Evolutionary conservation across 35 echinoderm and acorn worm species (phyloP).

Genomic region (Heliocidaris tuberculata): DNA sequence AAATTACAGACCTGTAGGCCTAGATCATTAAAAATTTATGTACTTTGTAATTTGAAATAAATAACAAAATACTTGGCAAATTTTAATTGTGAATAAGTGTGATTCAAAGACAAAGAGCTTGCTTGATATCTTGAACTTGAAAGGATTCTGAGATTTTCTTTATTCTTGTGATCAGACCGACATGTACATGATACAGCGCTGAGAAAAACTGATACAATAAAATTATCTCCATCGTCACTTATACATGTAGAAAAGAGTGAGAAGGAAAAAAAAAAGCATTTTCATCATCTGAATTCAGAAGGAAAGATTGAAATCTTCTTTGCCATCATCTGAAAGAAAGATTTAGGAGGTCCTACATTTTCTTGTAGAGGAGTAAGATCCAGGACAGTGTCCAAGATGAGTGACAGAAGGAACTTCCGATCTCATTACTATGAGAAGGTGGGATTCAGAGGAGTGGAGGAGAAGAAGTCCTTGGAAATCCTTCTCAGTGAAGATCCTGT

Average conservation of each 20-base stretch:
- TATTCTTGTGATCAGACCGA: background rate
- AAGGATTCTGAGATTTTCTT: no score
- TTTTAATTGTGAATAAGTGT: no score
- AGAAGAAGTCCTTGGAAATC: slow-evolving; percentile 90
- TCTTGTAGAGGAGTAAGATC: background rate
- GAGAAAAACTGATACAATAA: background rate
- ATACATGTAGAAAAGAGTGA: no score
- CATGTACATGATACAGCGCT: background rate
- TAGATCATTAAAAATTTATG: no score
- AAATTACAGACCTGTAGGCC: no score
- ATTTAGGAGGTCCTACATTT: background rate
- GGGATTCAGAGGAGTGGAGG: slow-evolving; percentile 88
- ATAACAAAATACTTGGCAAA: no score
- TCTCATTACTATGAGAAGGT: slow-evolving; percentile 95
- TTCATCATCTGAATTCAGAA: background rate
- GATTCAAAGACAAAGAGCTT: no score
- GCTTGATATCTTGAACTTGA: no score
- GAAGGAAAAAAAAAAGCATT: background rate
- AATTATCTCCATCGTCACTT: background rate
- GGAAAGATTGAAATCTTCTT: background rate
- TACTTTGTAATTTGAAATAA: no score
- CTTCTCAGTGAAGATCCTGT: slow-evolving; percentile 87
- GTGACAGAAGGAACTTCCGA: slow-evolving; percentile 79
- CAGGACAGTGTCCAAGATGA: slow-evolving; percentile 32
- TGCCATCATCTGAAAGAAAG: background rate